These are phyloP conservation scores for Tokudaia tokunoshimensis DNA, from an alignment of 2,797 vertebrate genomes.

Conservation along the genomic window DNA sequence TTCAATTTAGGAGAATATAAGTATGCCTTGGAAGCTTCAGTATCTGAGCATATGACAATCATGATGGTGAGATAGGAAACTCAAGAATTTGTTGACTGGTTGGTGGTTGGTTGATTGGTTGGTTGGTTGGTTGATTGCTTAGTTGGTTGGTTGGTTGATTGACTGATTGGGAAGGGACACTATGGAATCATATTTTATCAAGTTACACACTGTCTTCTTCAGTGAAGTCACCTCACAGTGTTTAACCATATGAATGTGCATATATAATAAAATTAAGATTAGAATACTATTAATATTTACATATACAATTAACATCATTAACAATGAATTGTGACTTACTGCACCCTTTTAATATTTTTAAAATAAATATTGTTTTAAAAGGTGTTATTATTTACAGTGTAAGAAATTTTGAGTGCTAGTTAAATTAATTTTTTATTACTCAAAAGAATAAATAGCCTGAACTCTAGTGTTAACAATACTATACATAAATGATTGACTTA, in stretches of 20 bases:
- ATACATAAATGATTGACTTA: neutral
- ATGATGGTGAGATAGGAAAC: neutral
- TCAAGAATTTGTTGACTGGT: neutral
- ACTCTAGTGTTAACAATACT: neutral
- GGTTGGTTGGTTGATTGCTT: neutral
- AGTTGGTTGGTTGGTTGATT: neutral
- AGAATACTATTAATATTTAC: constrained; percentile 38
- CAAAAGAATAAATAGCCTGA: neutral
- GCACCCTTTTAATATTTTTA: constrained; percentile 17
- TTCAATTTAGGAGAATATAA: constrained; percentile 47
- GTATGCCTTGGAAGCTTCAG: neutral
- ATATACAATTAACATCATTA: neutral
- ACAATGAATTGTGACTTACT: neutral
- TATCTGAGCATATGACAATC: neutral
- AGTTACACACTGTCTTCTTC: neutral
- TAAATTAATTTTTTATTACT: neutral
- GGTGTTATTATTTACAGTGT: constrained; percentile 20
- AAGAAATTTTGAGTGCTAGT: constrained; percentile 33
- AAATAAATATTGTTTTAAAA: constrained; percentile 24
- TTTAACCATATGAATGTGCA: neutral
- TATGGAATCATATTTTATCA: neutral
- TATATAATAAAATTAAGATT: neutral
- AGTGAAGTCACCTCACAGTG: neutral
- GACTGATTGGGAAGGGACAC: neutral
- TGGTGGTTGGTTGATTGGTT: neutral